Base-by-base conservation (phyloP, 2,113 vertebrate species). In the Fregata magnificens region DNA sequence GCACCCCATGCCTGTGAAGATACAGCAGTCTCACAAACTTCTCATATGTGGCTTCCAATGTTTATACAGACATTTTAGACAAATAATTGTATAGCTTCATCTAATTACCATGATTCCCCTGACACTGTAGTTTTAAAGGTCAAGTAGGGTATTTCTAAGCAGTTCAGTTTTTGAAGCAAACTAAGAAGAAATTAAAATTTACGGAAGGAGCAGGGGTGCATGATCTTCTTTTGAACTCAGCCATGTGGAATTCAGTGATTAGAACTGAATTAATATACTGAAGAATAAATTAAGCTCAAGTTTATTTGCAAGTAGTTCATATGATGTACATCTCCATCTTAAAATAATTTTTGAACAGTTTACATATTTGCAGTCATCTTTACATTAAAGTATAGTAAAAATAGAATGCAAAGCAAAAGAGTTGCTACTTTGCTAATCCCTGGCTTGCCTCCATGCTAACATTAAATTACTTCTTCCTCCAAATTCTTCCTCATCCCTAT, bases 161-260 rank as follows among this genome's bases (percentile, higher is more conserved):
- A 77, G 62, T 32, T 49, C 31, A 74, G 31, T 44, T 62, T 92
- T 97, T 93, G 59, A 91, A 82, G 52, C 25, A 77, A 83, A 59
- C 40, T 47, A 80, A 77, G 82, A 88, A 91, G 55, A 94, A 95
- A 96, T 86, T 90, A 95, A 93, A 92, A 91, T 85, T 74, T 92
- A 78, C 65, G 79, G 62, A 92, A 89, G 59, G 80, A 96, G 38
- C 56, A 65, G 25, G 52, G 31, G 66, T 96, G 29, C 45, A 14
- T 76, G 93, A 95, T 92, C 72, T 67, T 79, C 85, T 94, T 96
- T 97, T 97, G 95, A 97, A 94, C 84, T 92, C 92, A 97, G 63
- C 42, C 94, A 95, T 95, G 88, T 96, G 92, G 53, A 98, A 97
- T 96, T 89, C 74, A 70, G 79, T 95, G 96, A 97, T 96, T 96